phyloP scores from a whole-genome alignment of 1,140 invertebrate genomes.

The Tetramorium simillimum region DNA sequence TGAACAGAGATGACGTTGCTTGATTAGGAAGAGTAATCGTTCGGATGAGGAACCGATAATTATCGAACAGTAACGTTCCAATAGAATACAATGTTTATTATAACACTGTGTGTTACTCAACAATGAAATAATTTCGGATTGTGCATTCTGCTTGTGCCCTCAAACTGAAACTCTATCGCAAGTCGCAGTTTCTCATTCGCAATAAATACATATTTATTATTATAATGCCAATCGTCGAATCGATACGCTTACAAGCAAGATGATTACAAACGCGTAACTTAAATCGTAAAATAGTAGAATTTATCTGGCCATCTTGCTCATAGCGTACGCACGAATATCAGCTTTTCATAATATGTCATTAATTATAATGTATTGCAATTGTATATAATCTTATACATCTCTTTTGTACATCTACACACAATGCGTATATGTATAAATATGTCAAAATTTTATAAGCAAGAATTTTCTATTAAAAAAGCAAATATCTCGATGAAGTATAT shows the following conservation, averaged over 20 bases:
- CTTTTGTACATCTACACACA: conserved; percentile 72
- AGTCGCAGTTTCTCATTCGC: conserved; percentile 70
- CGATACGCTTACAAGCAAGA: conserved; percentile 59
- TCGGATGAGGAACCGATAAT: not conserved
- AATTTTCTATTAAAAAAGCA: conserved; percentile 62
- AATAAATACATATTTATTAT: conserved; percentile 61
- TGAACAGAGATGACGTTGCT: not conserved
- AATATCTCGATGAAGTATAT: not conserved
- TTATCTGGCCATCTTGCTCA: conserved; percentile 51
- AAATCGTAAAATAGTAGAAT: conserved; percentile 11
- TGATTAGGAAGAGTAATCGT: not conserved
- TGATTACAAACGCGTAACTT: conserved; percentile 20
- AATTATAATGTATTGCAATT: conserved; percentile 60
- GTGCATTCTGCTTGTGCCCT: conserved; percentile 82
- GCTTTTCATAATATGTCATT: conserved; percentile 65
- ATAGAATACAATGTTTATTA: conserved; percentile 83
- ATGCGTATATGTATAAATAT: conserved; percentile 68
- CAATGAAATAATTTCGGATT: conserved; percentile 79
- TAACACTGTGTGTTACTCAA: conserved; percentile 80
- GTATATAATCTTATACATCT: conserved; percentile 66
- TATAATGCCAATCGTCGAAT: conserved; percentile 51
- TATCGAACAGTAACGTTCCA: conserved; percentile 51
- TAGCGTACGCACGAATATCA: conserved; percentile 47
- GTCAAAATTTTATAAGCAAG: conserved; percentile 65
- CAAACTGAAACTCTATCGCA: conserved; percentile 75